Evolutionary conservation across 2,113 vertebrate genomes (phyloP).

Genomic region (Tor tambroides): DNA sequence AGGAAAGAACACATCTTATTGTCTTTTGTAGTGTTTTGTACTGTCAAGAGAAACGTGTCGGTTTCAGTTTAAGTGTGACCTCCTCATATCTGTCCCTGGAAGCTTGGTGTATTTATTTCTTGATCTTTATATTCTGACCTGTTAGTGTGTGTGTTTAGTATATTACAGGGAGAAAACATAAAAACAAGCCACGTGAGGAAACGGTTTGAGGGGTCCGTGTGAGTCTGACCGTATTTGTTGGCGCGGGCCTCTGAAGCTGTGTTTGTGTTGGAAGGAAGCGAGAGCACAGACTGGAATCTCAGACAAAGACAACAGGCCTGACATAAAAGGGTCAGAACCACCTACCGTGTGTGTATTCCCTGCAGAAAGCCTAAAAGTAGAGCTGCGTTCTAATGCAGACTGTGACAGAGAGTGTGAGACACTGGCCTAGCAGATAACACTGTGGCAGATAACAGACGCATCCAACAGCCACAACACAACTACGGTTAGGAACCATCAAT

Average conservation of each 20-base stretch:
- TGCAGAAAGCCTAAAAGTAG: neutral
- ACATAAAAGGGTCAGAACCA: neutral
- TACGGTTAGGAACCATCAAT: no score
- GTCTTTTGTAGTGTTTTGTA: neutral
- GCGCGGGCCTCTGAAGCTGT: neutral
- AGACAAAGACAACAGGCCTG: neutral
- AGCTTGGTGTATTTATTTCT: neutral
- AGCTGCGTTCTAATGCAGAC: neutral
- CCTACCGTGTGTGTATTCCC: neutral
- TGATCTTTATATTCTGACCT: rapidly evolving
- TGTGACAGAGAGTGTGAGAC: neutral
- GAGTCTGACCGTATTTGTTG: neutral
- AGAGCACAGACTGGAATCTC: neutral
- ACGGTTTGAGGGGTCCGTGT: neutral
- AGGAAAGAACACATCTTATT: neutral
- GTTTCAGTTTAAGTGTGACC: neutral
- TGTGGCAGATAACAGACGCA: no score
- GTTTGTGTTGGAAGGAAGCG: neutral
- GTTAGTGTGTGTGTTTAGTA: neutral
- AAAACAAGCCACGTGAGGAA: neutral
- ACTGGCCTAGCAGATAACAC: no score
- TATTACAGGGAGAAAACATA: neutral
- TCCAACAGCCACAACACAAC: no score
- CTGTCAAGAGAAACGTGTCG: neutral
- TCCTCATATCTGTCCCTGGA: neutral